Conservation (phyloP, 2,797 vertebrate genomes). For the Acrossocheilus fasciatus region DNA sequence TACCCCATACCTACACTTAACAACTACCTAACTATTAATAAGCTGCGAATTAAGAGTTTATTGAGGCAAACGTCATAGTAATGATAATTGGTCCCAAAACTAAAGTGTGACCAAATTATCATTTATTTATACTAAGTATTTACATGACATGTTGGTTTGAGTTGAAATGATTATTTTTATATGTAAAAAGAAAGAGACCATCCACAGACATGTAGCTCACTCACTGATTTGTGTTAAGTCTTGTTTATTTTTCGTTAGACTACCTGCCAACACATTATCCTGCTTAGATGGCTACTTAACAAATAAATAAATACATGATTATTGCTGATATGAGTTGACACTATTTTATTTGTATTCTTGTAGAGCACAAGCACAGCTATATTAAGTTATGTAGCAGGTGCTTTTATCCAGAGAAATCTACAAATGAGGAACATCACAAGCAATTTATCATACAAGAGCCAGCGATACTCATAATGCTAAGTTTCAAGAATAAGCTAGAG, state of each 20-base stretch:
- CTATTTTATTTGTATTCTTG: not conserved
- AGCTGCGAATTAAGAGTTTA: no score
- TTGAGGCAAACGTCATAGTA: no score
- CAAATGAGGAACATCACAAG: not conserved
- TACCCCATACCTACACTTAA: no score
- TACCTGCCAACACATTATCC: not conserved
- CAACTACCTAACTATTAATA: no score
- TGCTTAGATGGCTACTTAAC: not conserved
- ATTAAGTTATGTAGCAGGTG: not conserved
- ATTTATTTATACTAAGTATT: not conserved
- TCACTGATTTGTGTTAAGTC: not conserved
- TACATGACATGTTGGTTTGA: not conserved
- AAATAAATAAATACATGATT: not conserved
- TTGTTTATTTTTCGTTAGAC: not conserved
- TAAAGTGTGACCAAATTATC: not conserved
- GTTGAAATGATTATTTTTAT: not conserved
- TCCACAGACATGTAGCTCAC: not conserved
- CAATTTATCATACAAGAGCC: not conserved
- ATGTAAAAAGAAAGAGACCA: not conserved
- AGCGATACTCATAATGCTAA: not conserved
- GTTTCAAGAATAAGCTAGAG: not conserved
- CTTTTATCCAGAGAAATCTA: not conserved
- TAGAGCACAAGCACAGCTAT: not conserved
- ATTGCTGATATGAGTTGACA: not conserved
- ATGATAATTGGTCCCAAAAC: no score